These are phyloP conservation scores for Nesospiza acunhae DNA, from an alignment of 2,113 vertebrate genomes.

Conservation along the genomic window DNA sequence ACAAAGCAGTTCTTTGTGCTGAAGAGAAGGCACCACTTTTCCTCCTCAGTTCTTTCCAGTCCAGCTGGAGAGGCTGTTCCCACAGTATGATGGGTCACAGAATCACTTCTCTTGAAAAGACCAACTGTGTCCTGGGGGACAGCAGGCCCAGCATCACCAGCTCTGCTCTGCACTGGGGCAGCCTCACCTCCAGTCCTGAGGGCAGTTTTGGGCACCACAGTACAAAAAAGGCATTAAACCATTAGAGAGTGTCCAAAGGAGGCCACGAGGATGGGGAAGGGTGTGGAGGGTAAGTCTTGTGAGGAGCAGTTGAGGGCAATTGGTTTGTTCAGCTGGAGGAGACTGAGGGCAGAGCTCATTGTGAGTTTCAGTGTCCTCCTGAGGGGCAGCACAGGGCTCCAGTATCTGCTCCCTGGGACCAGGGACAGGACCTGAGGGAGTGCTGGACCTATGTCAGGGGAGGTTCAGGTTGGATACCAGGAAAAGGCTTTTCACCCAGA, in stretches of 20 bases:
- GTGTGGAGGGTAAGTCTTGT: not conserved
- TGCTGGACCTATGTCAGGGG: not conserved
- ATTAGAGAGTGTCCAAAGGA: not conserved
- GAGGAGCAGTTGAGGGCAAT: not conserved
- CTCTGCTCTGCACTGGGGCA: not conserved
- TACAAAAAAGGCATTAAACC: not conserved
- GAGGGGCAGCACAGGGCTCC: not conserved
- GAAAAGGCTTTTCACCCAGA: not conserved
- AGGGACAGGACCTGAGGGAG: not conserved
- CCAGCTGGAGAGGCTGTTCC: not conserved
- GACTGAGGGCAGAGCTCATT: not conserved
- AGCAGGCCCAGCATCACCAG: not conserved
- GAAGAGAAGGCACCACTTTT: not conserved
- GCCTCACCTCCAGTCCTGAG: not conserved
- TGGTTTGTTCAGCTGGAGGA: not conserved
- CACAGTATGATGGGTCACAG: not conserved
- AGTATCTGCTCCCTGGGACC: not conserved
- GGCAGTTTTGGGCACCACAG: not conserved
- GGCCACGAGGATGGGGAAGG: not conserved
- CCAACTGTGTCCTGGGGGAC: not conserved
- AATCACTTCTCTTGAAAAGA: not conserved
- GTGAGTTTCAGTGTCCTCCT: fast-evolving
- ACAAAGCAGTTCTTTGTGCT: not conserved
- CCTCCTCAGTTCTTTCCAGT: not conserved
- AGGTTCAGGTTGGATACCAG: not conserved